Evolutionary conservation across 2,113 vertebrate genomes (phyloP), one percentile per base, ranked within the genome.

Genomic region (Penelope pileata): DNA sequence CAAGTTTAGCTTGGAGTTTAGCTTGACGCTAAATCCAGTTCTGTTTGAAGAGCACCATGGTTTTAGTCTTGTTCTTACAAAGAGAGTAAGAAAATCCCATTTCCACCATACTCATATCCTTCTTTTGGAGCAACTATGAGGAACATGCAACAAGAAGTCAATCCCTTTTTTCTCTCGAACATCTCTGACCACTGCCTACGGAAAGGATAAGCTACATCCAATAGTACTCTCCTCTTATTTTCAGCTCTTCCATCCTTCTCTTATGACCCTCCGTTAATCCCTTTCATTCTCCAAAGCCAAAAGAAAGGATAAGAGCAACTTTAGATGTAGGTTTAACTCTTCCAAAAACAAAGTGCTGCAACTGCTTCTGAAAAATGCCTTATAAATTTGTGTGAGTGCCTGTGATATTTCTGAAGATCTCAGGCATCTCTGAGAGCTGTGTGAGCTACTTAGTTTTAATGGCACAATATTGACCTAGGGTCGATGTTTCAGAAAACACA

Each of bases 201-300:
- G 94, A 95, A 91, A 93, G 88, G 93, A 95, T 95, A 96, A 97
- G 21, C 72, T 77, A 38, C 51, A 68, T 59, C 73, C 79, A 86
- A 13, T 24, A 59, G 67, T 53, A 64, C 29, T 93, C 23, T 81
- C 29, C 45, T 84, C 32, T 83, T 86, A 83, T 77, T 93, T 83
- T 82, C 36, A 36, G 72, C 68, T 88, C 45, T 85, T 70, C 89
- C 59, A 66, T 62, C 77, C 74, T 93, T 16, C 66, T 83, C 60
- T 78, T 90, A 69, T 94, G 91, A 86, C 90, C 72, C 69, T 68
- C 56, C 6, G 19, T 75, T 96, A 96, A 95, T 95, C 91, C 88
- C 47, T 74, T 94, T 91, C 83, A 91, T 96, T 86, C 66, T 92
- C 80, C 66, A 91, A 84, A 93, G 88, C 88, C 60, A 63, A 78